phyloP scores from a whole-genome alignment of 2,888 invertebrate species.

The Clanis bilineata region DNA sequence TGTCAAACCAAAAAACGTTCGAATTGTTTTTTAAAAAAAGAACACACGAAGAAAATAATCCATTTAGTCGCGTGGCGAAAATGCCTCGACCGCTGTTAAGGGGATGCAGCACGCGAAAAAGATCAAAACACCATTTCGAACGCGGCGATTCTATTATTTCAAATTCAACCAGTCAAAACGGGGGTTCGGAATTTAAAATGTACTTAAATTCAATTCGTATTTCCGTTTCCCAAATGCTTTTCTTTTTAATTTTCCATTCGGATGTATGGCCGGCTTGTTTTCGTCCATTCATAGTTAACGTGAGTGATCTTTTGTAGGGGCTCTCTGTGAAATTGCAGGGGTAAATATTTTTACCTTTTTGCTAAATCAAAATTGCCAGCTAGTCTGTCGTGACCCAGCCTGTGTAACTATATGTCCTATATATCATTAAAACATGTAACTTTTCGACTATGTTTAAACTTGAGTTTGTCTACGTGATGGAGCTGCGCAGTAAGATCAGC shows the following conservation, averaged over 20 bases:
- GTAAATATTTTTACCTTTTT: conserved; percentile 70
- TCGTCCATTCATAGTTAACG: conserved; percentile 78
- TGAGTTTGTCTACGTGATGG: too few species aligned
- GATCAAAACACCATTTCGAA: conserved; percentile 75
- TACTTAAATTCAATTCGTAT: conserved; percentile 80
- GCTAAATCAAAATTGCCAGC: conserved; percentile 65
- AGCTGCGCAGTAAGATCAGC: too few species aligned
- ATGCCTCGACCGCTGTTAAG: conserved; percentile 65
- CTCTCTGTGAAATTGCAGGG: conserved; percentile 78
- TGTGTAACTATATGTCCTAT: conserved; percentile 36
- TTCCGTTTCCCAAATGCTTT: conserved; percentile 70
- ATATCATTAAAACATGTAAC: conserved; percentile 22
- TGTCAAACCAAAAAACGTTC: conserved; percentile 34
- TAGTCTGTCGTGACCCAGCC: conserved; percentile 41
- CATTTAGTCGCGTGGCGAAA: conserved; percentile 78
- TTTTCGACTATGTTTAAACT: not conserved
- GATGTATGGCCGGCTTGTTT: conserved; percentile 63
- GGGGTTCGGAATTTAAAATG: conserved; percentile 75
- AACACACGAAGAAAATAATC: conserved; percentile 79
- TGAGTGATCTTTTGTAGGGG: conserved; percentile 78
- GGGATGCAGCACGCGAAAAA: conserved; percentile 67
- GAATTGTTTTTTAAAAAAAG: conserved; percentile 69
- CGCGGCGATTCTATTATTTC: conserved; percentile 73
- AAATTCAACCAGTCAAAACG: conserved; percentile 73
- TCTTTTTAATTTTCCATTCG: conserved; percentile 74